Evolutionary conservation across 2,888 invertebrate species (phyloP), one percentile per base, ranked within the genome.

Genomic region (Trichogramma evanescens): DNA sequence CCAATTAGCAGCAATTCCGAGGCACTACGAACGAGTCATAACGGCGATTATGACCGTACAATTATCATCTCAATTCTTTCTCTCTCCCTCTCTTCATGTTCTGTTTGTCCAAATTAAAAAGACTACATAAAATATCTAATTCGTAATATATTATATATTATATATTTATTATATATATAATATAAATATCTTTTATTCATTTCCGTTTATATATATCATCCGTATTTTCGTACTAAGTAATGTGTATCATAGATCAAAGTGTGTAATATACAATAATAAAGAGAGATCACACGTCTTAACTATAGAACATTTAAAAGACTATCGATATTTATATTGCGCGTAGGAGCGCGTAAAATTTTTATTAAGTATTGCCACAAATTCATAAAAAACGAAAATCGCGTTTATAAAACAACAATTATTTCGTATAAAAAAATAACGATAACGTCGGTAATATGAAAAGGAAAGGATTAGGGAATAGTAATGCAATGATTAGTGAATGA

Each of bases 11-110:
- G 77, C 74, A 75, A 77, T 77, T 77, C 74, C 77, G 77, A 77
- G 77, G 77, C 77, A 77, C 77, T 77, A 77, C 77, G 73, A 77
- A 76, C 76, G 73, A 77, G 74, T 77, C 77, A 77, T 74, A 75
- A 26, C 26, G 26, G 69, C 72, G 70, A 74, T 72, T 74, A 76
- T 77, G 77, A 75, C 76, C 77, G 73, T 74, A 74, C 74, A 77
- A 75, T 75, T 74, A 71, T 73, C 73, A 73, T 74, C 74, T 73
- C 72, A 72, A 72, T 73, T 74, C 72, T 74, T 73, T 73, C 67
- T 71, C 71, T 73, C 50, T 56, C 8, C 10, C 41, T 55, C 9
- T 50, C 55, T 13, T 59, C 46, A 67, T 26, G 26, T 26, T 26
- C 26, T 26, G 26, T 26, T 26, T 26, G 26, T 26, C 26, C 26